Evolutionary conservation across 2,113 vertebrate genomes (phyloP).

Genomic region (Pyrgilauda ruficollis): DNA sequence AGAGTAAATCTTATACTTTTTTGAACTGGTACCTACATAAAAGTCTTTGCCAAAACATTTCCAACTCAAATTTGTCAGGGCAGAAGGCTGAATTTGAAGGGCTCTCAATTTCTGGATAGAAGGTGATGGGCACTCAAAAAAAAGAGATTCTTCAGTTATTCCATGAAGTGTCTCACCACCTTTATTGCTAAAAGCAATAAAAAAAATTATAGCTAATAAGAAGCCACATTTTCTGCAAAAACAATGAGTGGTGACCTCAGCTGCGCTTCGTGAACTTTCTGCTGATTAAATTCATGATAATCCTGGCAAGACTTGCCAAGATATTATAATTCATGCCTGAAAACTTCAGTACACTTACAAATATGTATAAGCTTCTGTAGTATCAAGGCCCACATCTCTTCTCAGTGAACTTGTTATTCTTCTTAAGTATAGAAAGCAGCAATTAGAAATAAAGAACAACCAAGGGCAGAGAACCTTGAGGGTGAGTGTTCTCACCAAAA

Average conservation of each 20-base stretch:
- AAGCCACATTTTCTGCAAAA: not conserved
- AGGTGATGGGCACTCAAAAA: not conserved
- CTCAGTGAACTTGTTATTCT: not conserved
- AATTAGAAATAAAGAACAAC: not conserved
- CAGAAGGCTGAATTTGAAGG: not conserved
- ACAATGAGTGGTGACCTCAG: rapidly evolving
- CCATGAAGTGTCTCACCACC: not conserved
- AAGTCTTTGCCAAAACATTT: not conserved
- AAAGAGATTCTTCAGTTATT: not conserved
- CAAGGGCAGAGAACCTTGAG: not conserved
- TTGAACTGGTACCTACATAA: not conserved
- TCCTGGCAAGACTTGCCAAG: not conserved
- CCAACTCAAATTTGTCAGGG: not conserved
- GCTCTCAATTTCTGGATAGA: not conserved
- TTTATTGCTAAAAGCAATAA: not conserved
- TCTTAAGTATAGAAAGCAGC: not conserved
- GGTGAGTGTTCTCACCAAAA: not conserved
- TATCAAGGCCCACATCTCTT: not conserved
- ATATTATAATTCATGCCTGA: not conserved
- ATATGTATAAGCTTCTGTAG: not conserved
- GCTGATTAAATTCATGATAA: not conserved
- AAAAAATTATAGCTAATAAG: not conserved
- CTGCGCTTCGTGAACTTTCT: not conserved
- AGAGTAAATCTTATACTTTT: not conserved
- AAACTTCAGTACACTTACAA: not conserved